phyloP scores from a whole-genome alignment of 92 coral and sea anemone species.

The Siderastrea radians region DNA sequence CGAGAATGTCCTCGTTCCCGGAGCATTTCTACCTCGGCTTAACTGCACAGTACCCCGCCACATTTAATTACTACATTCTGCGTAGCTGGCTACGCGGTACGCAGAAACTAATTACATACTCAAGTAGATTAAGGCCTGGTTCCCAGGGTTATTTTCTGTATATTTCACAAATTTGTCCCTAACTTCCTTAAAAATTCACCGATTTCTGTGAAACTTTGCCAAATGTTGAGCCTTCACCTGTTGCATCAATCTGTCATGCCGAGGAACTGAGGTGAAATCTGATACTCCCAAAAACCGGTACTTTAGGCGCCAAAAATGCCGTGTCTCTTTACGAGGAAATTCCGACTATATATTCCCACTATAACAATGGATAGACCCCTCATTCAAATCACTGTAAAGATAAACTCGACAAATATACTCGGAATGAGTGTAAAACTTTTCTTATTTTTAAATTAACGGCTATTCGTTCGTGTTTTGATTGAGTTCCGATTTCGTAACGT shows the following conservation, averaged over 20 bases:
- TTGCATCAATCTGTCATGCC: not conserved
- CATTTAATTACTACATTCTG: too few species aligned
- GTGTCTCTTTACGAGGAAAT: not conserved
- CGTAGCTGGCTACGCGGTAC: too few species aligned
- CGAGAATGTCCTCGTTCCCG: too few species aligned
- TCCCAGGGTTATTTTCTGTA: not conserved
- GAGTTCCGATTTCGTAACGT: not conserved
- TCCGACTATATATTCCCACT: constrained; percentile 4
- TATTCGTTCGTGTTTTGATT: not conserved
- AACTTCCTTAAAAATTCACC: not conserved
- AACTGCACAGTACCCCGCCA: too few species aligned
- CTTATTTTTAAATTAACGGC: not conserved
- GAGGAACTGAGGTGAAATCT: not conserved
- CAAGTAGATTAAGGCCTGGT: constrained; percentile 41
- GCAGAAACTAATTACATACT: too few species aligned
- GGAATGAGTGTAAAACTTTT: constrained; percentile 15
- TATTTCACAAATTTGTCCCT: constrained; percentile 20
- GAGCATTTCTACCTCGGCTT: too few species aligned
- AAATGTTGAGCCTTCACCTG: not conserved
- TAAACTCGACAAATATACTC: not conserved
- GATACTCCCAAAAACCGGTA: constrained; percentile 14
- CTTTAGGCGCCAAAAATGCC: constrained; percentile 6
- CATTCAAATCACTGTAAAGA: not conserved
- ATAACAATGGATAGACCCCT: not conserved
- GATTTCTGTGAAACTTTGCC: constrained; percentile 27